phyloP scores from a whole-genome alignment of 64 coral and sea anemone species.

The Orbicella faveolata region DNA sequence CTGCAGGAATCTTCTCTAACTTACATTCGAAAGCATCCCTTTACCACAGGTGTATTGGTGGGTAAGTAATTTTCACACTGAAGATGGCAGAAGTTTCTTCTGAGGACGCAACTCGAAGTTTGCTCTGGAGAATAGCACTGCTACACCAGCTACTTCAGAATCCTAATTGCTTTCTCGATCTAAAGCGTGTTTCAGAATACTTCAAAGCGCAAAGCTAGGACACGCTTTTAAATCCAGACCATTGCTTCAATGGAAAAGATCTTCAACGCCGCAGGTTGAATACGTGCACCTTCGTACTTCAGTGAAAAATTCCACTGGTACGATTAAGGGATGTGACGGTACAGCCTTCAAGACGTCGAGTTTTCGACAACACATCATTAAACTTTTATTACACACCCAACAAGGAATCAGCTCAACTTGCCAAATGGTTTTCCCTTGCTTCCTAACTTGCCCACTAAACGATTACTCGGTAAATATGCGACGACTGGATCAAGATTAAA shows the following conservation, averaged over 20 bases:
- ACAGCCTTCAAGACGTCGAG: background rate
- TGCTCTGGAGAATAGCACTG: too few relatives aligned
- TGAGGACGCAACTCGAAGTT: background rate
- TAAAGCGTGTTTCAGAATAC: background rate
- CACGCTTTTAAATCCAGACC: background rate
- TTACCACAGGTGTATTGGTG: background rate
- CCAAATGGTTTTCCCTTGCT: background rate
- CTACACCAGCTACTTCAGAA: background rate
- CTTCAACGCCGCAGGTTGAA: background rate
- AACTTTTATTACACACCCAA: slow-evolving; percentile 26
- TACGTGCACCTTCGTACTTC: background rate
- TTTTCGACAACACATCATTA: background rate
- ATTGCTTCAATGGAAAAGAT: background rate
- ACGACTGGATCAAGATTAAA: background rate
- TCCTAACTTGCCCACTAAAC: background rate
- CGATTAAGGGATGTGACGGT: background rate
- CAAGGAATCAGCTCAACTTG: background rate
- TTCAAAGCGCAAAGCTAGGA: background rate
- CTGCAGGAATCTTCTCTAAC: background rate
- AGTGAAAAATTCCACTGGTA: background rate
- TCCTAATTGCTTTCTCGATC: background rate
- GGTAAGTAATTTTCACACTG: background rate
- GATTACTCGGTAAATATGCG: background rate
- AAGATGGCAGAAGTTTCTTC: background rate
- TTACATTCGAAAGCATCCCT: background rate